Evolutionary conservation across 2,888 invertebrate genomes (phyloP).

Genomic region (Bombyx huttoni): DNA sequence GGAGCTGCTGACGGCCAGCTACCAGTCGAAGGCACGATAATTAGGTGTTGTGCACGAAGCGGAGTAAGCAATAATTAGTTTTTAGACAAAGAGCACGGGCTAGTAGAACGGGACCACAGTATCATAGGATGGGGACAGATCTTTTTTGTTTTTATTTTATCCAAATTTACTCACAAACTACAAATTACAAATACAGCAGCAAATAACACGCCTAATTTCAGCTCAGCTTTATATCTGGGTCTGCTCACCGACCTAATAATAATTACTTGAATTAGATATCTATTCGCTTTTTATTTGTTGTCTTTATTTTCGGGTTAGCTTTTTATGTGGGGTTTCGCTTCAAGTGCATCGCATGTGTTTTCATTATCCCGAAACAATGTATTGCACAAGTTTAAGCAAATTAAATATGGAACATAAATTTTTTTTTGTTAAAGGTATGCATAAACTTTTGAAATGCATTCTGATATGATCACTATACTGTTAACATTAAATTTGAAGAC

Average conservation of each 20-base stretch:
- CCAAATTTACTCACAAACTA: conserved; percentile 35
- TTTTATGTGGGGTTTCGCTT: conserved; percentile 27
- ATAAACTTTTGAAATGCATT: conserved; percentile 27
- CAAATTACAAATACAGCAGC: conserved; percentile 46
- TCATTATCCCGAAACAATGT: conserved; percentile 10
- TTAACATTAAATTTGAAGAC: background rate
- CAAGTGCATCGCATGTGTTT: conserved; percentile 36
- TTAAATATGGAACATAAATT: background rate
- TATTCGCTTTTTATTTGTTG: conserved; percentile 28
- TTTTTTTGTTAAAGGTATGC: conserved; percentile 6
- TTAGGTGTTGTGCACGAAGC: conserved; percentile 50
- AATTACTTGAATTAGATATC: conserved; percentile 24
- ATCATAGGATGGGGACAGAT: conserved; percentile 37
- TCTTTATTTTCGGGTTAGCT: conserved; percentile 32
- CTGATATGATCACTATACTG: background rate
- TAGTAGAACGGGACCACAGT: conserved; percentile 30
- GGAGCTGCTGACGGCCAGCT: conserved; percentile 67
- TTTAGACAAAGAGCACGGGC: conserved; percentile 50
- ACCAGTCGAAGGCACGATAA: conserved; percentile 49
- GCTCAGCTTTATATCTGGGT: conserved; percentile 60
- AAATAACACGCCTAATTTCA: conserved; percentile 69
- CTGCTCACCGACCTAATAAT: conserved; percentile 51
- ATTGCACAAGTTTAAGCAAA: conserved; percentile 27
- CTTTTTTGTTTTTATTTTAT: conserved; percentile 19
- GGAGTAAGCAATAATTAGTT: conserved; percentile 24